Conservation (phyloP, 1,140 invertebrate species). For the Nixonia krombeini region DNA sequence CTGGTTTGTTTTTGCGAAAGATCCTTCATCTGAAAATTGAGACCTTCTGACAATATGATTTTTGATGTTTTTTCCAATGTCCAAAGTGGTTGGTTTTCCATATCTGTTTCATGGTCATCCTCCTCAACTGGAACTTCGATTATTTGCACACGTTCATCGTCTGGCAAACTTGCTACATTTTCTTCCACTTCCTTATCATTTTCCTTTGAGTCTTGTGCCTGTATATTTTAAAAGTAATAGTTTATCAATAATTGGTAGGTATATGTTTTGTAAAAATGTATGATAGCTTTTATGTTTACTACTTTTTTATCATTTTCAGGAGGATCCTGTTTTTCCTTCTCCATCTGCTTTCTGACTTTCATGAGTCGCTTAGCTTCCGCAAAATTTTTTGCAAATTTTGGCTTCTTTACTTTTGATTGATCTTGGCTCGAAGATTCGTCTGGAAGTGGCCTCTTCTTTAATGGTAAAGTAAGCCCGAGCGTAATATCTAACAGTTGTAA, state of each 20-base stretch:
- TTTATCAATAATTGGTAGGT: slow-evolving; percentile 6
- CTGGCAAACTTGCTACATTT: slow-evolving; percentile 55
- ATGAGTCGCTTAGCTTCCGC: slow-evolving; percentile 75
- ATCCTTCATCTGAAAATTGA: slow-evolving; percentile 25
- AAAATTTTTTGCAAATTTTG: slow-evolving; percentile 75
- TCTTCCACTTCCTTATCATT: slow-evolving; percentile 20
- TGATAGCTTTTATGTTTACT: slow-evolving; percentile 8
- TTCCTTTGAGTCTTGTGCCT: slow-evolving; percentile 21
- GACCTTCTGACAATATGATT: slow-evolving; percentile 37
- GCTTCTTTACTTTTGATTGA: slow-evolving; percentile 67
- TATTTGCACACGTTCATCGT: slow-evolving; percentile 68
- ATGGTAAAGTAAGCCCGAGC: slow-evolving; percentile 54
- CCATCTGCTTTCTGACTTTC: slow-evolving; percentile 76
- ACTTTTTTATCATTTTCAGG: slow-evolving; percentile 69
- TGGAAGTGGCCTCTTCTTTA: slow-evolving; percentile 60
- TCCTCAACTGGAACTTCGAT: slow-evolving; percentile 66
- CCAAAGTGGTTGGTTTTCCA: slow-evolving; percentile 54
- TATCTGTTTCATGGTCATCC: slow-evolving; percentile 61
- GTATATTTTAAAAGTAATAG: slow-evolving; percentile 10
- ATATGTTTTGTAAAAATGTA: neutral
- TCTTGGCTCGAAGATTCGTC: slow-evolving; percentile 27
- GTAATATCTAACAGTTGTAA: slow-evolving; percentile 13
- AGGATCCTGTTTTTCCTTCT: slow-evolving; percentile 73
- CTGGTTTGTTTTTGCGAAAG: slow-evolving; percentile 9
- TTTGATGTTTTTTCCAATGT: slow-evolving; percentile 59